Percentiles rank a stretch among this genome's conserved stretches.
Conservation (phyloP, 1,140 invertebrate genomes). For the Cydia fagiglandana region DNA sequence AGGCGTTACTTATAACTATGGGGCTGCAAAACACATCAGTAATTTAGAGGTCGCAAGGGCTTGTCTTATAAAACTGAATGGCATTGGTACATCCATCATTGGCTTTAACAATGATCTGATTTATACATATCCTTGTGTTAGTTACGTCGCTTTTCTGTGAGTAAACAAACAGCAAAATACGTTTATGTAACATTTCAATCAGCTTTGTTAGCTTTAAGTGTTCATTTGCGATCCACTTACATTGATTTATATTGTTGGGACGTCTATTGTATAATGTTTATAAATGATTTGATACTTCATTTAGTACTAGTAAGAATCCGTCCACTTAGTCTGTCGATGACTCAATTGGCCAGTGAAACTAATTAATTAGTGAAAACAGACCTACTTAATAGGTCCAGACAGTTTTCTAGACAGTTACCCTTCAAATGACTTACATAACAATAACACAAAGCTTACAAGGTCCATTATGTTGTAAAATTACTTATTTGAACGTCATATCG, state of each 20-base stretch:
- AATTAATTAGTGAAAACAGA: conserved; percentile 5
- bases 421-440: neutral
- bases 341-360: conserved; percentile 5
- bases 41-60: conserved; percentile 10
- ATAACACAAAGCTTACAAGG: neutral
- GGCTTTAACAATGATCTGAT: conserved; percentile 12
- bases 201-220: conserved; percentile 27
- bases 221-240: conserved; percentile 27
- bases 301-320: conserved; percentile 17
- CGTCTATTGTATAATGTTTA: conserved; percentile 30
- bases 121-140: conserved; percentile 21
- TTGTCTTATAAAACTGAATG: neutral
- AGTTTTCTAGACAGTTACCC: neutral
- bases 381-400: conserved; percentile 4
- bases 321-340: neutral
- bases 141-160: conserved; percentile 15
- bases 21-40: neutral
- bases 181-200: conserved; percentile 28
- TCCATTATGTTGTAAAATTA: neutral
- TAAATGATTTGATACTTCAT: conserved; percentile 31
- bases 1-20: neutral
- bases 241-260: conserved; percentile 28
- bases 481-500: neutral
- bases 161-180: conserved; percentile 20
- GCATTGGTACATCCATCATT: conserved; percentile 2